Evolutionary conservation across 2,113 vertebrate species (phyloP).

Genomic region (Pseudois nayaur): DNA sequence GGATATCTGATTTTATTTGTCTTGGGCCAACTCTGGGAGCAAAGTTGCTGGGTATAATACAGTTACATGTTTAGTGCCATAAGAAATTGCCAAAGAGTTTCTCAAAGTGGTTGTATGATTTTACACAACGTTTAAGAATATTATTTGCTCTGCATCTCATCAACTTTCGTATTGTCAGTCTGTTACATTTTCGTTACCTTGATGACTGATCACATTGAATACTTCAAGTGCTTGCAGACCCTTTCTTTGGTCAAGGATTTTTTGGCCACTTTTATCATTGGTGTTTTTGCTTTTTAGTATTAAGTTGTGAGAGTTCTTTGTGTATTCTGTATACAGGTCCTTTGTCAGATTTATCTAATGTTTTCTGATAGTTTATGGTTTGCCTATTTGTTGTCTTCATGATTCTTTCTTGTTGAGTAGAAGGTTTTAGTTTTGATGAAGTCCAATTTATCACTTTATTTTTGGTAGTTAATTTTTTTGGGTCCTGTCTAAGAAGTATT

Average conservation of each 20-base stretch:
- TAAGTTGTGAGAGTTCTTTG: not conserved
- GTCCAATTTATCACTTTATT: not conserved
- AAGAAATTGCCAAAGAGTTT: not conserved
- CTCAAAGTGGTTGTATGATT: not conserved
- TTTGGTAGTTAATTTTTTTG: not conserved
- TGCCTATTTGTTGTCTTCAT: not conserved
- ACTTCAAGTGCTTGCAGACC: not conserved
- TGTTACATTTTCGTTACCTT: not conserved
- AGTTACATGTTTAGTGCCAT: not conserved
- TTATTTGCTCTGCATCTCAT: not conserved
- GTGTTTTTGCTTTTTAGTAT: not conserved
- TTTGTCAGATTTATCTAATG: not conserved
- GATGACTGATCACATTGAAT: not conserved
- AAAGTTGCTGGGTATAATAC: not conserved
- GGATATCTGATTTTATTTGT: not conserved
- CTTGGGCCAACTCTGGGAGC: not conserved
- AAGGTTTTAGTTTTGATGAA: not conserved
- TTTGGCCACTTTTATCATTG: not conserved
- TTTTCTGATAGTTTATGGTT: not conserved
- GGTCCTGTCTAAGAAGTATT: not conserved
- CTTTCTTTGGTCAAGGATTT: not conserved
- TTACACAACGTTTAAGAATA: rapidly evolving
- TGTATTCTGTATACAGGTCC: not conserved
- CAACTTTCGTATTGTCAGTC: not conserved
- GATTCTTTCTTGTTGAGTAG: not conserved